Evolutionary conservation across 1,140 invertebrate genomes (phyloP).

Genomic region (Eueides isabella): DNA sequence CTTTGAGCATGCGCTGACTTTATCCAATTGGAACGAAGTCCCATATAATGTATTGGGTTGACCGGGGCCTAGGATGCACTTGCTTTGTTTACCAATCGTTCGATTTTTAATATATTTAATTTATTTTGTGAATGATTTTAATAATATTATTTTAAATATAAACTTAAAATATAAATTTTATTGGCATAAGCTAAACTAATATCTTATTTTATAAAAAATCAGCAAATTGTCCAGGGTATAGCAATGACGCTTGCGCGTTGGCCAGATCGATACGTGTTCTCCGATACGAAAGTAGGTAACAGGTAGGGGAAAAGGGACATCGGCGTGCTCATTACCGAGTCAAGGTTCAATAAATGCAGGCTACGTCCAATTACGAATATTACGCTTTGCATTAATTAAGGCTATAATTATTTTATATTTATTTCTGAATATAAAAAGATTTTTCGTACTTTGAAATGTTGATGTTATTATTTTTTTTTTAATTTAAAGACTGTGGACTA

Average conservation of each 20-base stretch:
- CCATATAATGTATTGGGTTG: conserved; percentile 44
- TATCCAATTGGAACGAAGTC: conserved; percentile 64
- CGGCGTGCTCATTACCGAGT: conserved; percentile 26
- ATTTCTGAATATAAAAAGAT: neutral
- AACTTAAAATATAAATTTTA: neutral
- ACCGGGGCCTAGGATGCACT: conserved; percentile 27
- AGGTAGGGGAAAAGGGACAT: conserved; percentile 40
- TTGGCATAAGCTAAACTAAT: neutral
- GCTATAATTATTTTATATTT: neutral
- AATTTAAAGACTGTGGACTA: no score
- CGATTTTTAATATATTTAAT: neutral
- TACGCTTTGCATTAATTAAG: conserved; percentile 1
- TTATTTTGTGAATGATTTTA: neutral
- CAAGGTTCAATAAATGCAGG: conserved; percentile 28
- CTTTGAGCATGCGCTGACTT: conserved; percentile 65
- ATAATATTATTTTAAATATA: neutral
- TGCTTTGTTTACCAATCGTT: conserved; percentile 30
- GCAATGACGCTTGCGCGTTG: conserved; percentile 68
- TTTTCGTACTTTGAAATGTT: neutral
- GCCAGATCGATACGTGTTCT: conserved; percentile 64
- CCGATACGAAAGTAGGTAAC: conserved; percentile 42
- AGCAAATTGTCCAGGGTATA: neutral
- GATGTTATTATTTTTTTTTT: no score
- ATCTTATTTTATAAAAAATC: neutral
- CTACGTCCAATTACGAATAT: conserved; percentile 2